phyloP scores from a whole-genome alignment of 2,888 invertebrate species.

The Mamestra brassicae region DNA sequence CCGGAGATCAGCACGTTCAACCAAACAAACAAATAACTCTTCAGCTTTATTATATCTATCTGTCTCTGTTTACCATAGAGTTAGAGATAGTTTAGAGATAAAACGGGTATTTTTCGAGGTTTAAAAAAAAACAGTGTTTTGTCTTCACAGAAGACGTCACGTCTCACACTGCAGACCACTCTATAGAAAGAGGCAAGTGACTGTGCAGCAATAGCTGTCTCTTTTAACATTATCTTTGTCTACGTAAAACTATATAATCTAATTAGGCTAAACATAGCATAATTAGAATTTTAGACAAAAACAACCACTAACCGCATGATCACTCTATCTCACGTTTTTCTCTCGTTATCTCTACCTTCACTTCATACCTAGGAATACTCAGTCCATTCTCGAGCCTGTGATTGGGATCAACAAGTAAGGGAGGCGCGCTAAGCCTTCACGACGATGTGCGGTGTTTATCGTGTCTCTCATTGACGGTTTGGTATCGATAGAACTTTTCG shows the following conservation, averaged over 20 bases:
- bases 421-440: constrained; percentile 13
- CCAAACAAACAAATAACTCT: too few relatives aligned
- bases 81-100: too few relatives aligned
- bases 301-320: not conserved
- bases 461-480: constrained; percentile 19
- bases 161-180: too few relatives aligned
- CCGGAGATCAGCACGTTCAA: too few relatives aligned
- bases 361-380: not conserved
- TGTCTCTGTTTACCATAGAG: too few relatives aligned
- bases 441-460: constrained; percentile 15
- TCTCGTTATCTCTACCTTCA: not conserved
- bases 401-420: constrained; percentile 48
- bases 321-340: not conserved
- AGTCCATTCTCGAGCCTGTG: not conserved
- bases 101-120: too few relatives aligned
- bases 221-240: not conserved
- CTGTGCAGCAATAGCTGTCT: not conserved
- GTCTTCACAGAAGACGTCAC: too few relatives aligned
- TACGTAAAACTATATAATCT: too few relatives aligned
- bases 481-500: constrained; percentile 3
- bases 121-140: too few relatives aligned
- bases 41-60: too few relatives aligned
- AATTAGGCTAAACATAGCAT: too few relatives aligned
- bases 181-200: not conserved
- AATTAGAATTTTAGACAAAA: too few relatives aligned